Percentiles rank a stretch among this genome's conserved stretches.
Conservation (phyloP, 1,140 invertebrate genomes). For the Hypsibius dujardini region DNA sequence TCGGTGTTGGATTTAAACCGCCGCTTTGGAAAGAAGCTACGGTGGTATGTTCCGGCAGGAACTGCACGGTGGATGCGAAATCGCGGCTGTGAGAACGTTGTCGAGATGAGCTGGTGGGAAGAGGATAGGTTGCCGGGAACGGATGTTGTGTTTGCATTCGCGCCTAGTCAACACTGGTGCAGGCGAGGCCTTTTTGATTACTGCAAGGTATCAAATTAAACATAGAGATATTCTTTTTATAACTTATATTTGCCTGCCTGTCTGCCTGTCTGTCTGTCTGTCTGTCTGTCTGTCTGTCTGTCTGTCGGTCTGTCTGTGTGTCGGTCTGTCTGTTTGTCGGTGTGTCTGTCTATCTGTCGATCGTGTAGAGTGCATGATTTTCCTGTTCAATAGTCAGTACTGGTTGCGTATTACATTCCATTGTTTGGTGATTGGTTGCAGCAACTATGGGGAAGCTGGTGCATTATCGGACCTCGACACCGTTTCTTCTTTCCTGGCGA, state of each 20-base stretch:
- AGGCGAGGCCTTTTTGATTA: conserved; percentile 30
- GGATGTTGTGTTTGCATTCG: conserved; percentile 33
- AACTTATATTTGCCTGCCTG: conserved; percentile 18
- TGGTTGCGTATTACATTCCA: no score
- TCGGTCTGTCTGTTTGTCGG: no score
- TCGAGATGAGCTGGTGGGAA: conserved; percentile 38
- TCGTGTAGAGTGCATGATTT: no score
- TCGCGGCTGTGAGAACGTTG: conserved; percentile 30
- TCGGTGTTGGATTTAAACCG: conserved; percentile 31
- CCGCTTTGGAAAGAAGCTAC: conserved; percentile 30
- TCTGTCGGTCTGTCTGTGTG: no score
- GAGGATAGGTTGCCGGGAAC: conserved; percentile 26
- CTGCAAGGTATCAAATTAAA: conserved; percentile 30
- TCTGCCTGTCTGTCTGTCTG: no score
- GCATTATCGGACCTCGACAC: conserved; percentile 31
- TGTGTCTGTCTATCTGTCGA: no score
- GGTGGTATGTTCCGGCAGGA: conserved; percentile 36
- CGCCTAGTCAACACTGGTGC: conserved; percentile 39
- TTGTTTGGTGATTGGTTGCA: conserved; percentile 23
- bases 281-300: no score
- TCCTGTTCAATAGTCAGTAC: no score
- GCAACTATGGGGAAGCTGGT: conserved; percentile 37
- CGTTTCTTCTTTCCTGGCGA: conserved; percentile 37
- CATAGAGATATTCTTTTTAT: conserved; percentile 14
- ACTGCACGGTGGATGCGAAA: conserved; percentile 30